Conservation (phyloP, 2,797 vertebrate species). For the Artibeus lituratus region DNA sequence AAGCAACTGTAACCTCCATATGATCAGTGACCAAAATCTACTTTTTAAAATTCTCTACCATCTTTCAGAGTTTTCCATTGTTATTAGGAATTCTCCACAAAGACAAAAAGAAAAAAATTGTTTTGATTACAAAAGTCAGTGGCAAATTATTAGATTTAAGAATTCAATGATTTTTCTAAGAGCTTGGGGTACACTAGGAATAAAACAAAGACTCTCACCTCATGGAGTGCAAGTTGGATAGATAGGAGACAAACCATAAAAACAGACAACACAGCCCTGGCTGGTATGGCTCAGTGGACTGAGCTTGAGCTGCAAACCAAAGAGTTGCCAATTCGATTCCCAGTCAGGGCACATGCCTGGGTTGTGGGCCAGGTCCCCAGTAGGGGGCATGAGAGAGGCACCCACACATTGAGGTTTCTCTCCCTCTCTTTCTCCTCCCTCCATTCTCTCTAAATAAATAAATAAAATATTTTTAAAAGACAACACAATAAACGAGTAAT, state of each 20-base stretch:
- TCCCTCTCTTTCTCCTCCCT: too few species aligned
- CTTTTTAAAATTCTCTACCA: neutral
- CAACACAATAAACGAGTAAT: neutral
- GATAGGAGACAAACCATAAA: neutral
- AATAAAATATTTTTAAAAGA: neutral
- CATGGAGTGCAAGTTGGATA: neutral
- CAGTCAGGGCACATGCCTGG: too few species aligned
- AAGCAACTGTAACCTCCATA: neutral
- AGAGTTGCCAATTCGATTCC: too few species aligned
- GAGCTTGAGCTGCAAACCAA: too few species aligned
- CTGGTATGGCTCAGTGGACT: too few species aligned
- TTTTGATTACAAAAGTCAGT: neutral
- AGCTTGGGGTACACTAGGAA: neutral
- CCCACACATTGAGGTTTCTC: too few species aligned
- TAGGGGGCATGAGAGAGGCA: too few species aligned
- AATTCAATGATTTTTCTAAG: neutral
- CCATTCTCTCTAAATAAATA: too few species aligned
- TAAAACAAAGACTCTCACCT: neutral
- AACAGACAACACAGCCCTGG: neutral
- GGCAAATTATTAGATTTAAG: neutral
- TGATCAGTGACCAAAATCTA: neutral
- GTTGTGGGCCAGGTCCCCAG: too few species aligned
- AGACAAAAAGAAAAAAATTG: neutral
- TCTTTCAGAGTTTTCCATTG: neutral
- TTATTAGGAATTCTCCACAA: neutral